Evolutionary conservation across 2,888 invertebrate species (phyloP).

Genomic region (Agrotis ipsilon): DNA sequence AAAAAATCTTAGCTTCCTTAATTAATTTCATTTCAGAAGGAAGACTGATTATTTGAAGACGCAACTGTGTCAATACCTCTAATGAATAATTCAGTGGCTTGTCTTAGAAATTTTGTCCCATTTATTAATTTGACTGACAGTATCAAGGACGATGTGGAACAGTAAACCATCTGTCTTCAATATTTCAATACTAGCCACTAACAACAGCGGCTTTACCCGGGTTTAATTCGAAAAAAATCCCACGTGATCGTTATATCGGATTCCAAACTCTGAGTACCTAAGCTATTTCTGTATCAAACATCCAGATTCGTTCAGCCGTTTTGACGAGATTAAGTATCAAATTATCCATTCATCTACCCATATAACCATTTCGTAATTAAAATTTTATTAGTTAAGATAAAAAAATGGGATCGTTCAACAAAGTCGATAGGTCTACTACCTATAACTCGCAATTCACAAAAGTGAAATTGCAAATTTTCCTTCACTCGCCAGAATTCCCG

Average conservation of each 20-base stretch:
- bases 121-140: neutral
- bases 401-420: too few relatives aligned
- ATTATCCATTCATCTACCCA: too few relatives aligned
- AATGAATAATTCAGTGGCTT: neutral
- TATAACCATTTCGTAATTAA: too few relatives aligned
- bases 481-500: slow-evolving; percentile 36
- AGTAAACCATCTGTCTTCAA: neutral
- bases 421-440: neutral
- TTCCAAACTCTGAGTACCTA: too few relatives aligned
- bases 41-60: neutral
- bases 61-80: neutral
- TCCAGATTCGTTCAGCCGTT: too few relatives aligned
- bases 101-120: neutral
- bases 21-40: neutral
- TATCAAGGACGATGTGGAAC: neutral
- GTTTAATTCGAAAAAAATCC: too few relatives aligned
- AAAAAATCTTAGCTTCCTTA: too few relatives aligned
- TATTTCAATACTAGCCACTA: too few relatives aligned
- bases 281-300: too few relatives aligned
- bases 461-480: slow-evolving; percentile 30
- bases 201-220: too few relatives aligned
- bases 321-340: too few relatives aligned
- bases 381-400: neutral
- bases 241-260: too few relatives aligned
- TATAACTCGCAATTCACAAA: slow-evolving; percentile 24